These are phyloP conservation scores for Acleris emargana DNA, from an alignment of 2,888 invertebrate genomes.

Conservation along the genomic window DNA sequence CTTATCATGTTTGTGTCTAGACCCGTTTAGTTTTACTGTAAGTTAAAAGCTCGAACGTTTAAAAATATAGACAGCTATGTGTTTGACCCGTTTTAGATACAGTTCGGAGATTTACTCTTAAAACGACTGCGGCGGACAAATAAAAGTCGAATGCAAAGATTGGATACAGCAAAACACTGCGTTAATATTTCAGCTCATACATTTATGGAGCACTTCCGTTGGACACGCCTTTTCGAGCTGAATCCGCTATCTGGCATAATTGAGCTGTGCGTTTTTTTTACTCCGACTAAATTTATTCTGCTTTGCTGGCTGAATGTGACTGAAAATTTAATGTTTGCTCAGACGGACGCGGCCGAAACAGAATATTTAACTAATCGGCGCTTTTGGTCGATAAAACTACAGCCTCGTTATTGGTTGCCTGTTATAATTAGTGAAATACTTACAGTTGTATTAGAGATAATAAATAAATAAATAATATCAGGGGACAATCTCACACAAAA, in stretches of 20 bases:
- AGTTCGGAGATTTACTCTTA: too few species aligned
- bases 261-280: constrained; percentile 16
- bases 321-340: constrained; percentile 29
- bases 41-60: too few species aligned
- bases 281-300: constrained; percentile 14
- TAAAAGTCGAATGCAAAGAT: too few species aligned
- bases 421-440: too few species aligned
- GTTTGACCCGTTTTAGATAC: too few species aligned
- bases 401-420: neutral
- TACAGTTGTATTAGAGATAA: too few species aligned
- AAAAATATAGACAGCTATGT: too few species aligned
- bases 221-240: neutral
- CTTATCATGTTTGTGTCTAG: too few species aligned
- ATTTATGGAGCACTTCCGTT: neutral
- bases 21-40: too few species aligned
- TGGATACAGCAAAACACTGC: neutral
- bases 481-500: too few species aligned
- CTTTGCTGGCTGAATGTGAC: constrained; percentile 11
- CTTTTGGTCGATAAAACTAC: constrained; percentile 15
- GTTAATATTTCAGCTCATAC: neutral
- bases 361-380: constrained; percentile 33
- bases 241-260: constrained; percentile 2
- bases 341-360: constrained; percentile 24
- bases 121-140: too few species aligned
- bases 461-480: too few species aligned